These are phyloP conservation scores for Brachypterus glaber DNA, from an alignment of 2,888 invertebrate genomes.

Conservation along the genomic window DNA sequence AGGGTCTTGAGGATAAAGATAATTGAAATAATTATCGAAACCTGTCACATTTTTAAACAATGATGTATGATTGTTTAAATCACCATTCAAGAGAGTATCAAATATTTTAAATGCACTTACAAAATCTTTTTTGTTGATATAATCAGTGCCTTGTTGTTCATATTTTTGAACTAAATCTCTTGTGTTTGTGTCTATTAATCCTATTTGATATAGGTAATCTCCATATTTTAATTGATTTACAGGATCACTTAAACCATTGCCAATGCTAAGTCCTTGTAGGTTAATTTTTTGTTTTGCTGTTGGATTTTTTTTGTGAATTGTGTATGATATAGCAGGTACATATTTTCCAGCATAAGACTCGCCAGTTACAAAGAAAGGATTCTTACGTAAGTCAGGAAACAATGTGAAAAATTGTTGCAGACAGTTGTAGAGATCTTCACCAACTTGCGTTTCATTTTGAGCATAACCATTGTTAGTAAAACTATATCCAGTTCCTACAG, in stretches of 20 bases:
- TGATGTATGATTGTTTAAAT: conserved; percentile 49
- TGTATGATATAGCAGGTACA: conserved; percentile 66
- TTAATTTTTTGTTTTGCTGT: conserved; percentile 56
- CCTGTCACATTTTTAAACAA: conserved; percentile 67
- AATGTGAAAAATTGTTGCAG: conserved; percentile 74
- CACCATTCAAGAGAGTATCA: conserved; percentile 61
- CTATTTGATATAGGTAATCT: conserved; percentile 70
- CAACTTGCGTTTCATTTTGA: conserved; percentile 69
- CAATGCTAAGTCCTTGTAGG: conserved; percentile 61
- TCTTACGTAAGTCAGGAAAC: conserved; percentile 64
- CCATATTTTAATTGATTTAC: conserved; percentile 67
- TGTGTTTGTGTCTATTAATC: conserved; percentile 58
- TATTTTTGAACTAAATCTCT: conserved; percentile 49
- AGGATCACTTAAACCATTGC: conserved; percentile 74
- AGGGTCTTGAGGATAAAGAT: conserved; percentile 50
- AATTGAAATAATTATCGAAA: conserved; percentile 67
- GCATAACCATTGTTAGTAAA: conserved; percentile 78
- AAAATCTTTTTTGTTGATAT: conserved; percentile 56
- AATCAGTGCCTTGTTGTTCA: conserved; percentile 49
- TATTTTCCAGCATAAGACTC: conserved; percentile 79
- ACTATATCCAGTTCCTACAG: conserved; percentile 80
- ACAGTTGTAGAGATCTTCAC: conserved; percentile 65
- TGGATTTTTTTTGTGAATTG: conserved; percentile 57
- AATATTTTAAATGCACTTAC: conserved; percentile 62
- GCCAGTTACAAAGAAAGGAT: conserved; percentile 79